Evolutionary conservation across 1,140 invertebrate genomes (phyloP).

Genomic region (Neodiprion lecontei): DNA sequence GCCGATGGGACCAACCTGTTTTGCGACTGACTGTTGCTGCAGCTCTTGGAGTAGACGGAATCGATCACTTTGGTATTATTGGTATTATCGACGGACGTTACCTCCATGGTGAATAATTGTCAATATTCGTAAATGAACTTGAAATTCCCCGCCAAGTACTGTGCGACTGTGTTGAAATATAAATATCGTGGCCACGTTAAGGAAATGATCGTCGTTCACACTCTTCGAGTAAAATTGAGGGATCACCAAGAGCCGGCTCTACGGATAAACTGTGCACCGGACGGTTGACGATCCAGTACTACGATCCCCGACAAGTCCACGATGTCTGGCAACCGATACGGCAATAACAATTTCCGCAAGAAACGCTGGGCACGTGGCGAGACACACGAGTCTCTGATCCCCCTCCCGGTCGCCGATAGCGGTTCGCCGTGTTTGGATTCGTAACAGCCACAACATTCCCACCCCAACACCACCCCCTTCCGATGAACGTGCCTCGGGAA

Average conservation of each 20-base stretch:
- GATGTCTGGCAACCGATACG: neutral
- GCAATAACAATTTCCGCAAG: neutral
- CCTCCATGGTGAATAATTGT: conserved; percentile 52
- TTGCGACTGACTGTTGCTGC: conserved; percentile 78
- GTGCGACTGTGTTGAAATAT: neutral
- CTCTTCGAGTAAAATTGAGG: neutral
- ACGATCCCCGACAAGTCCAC: neutral
- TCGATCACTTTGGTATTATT: conserved; percentile 75
- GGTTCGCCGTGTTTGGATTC: neutral
- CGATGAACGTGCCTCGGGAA: conserved; percentile 17
- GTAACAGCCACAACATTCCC: conserved; percentile 29
- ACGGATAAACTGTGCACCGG: neutral
- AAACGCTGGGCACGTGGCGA: conserved; percentile 32
- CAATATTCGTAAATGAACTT: neutral
- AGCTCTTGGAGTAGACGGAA: conserved; percentile 79
- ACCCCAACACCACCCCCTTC: conserved; percentile 25
- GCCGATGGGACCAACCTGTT: conserved; percentile 64
- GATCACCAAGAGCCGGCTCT: neutral
- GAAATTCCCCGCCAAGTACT: neutral
- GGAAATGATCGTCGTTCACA: no score
- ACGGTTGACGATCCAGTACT: neutral
- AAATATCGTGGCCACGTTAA: no score
- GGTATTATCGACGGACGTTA: conserved; percentile 60
- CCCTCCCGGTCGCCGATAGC: conserved; percentile 18
- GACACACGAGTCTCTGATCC: conserved; percentile 33